A percentile compares a stretch with the other conserved stretches of the same genome.
These are phyloP conservation scores for Drepana arcuata DNA, from an alignment of 1,140 invertebrate genomes.

Conservation along the genomic window DNA sequence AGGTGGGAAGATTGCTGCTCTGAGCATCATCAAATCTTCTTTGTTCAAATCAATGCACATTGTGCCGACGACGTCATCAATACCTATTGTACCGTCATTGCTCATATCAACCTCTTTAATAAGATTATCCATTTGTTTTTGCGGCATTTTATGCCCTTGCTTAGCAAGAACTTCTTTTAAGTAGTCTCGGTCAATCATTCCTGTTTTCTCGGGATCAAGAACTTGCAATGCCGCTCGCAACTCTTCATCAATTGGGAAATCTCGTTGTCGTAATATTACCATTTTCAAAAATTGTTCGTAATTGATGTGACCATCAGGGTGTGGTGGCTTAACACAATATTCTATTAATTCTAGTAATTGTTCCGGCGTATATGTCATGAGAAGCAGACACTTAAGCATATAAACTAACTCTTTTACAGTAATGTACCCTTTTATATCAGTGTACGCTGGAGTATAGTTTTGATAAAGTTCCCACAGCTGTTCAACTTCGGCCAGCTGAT, in stretches of 20 bases:
- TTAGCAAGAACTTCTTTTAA: slow-evolving; percentile 41
- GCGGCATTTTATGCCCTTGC: slow-evolving; percentile 46
- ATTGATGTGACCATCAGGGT: slow-evolving; percentile 48
- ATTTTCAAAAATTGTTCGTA: slow-evolving; percentile 59
- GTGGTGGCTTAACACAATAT: slow-evolving; percentile 50
- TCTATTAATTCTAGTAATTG: slow-evolving; percentile 50
- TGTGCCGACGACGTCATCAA: slow-evolving; percentile 57
- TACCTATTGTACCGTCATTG: slow-evolving; percentile 54
- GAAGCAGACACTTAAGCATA: slow-evolving; percentile 50
- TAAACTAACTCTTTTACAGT: slow-evolving; percentile 58
- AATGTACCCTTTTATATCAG: slow-evolving; percentile 48
- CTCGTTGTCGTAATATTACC: slow-evolving; percentile 50
- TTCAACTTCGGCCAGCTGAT: slow-evolving; percentile 53
- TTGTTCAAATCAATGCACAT: slow-evolving; percentile 58
- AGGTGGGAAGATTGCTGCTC: slow-evolving; percentile 23
- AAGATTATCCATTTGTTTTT: slow-evolving; percentile 40
- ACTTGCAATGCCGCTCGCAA: slow-evolving; percentile 44
- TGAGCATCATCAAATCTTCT: slow-evolving; percentile 49
- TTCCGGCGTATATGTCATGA: slow-evolving; percentile 52
- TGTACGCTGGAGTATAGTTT: slow-evolving; percentile 56
- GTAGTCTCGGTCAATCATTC: slow-evolving; percentile 41
- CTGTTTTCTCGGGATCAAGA: slow-evolving; percentile 41
- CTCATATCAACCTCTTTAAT: slow-evolving; percentile 60
- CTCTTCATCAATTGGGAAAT: slow-evolving; percentile 52
- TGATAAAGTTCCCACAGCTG: slow-evolving; percentile 55